A percentile compares a stretch with the other conserved stretches of the same genome.
These are phyloP conservation scores for Thaumatotibia leucotreta DNA, from an alignment of 1,140 invertebrate genomes.

Conservation along the genomic window DNA sequence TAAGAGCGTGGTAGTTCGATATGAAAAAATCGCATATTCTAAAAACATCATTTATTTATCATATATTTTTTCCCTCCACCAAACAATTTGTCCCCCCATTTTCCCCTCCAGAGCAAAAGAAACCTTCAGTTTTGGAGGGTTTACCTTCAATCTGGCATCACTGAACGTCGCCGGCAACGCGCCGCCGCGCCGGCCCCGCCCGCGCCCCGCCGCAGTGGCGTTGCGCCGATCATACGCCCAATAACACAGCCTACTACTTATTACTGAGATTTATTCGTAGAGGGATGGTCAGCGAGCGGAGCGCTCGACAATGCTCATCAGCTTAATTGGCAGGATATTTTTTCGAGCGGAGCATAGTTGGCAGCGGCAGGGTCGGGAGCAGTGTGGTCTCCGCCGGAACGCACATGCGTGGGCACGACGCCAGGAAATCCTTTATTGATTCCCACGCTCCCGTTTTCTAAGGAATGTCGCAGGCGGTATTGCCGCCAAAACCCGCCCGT, in stretches of 20 bases:
- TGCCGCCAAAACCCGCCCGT: constrained; percentile 61
- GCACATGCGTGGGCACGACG: constrained; percentile 73
- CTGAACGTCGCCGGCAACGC: constrained; percentile 36
- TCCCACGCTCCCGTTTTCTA: constrained; percentile 69
- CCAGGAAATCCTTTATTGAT: constrained; percentile 76
- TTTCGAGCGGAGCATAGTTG: constrained; percentile 11
- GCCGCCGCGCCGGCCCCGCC: constrained; percentile 30
- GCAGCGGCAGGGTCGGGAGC: constrained; percentile 8
- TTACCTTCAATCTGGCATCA: too few species aligned
- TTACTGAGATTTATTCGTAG: constrained; percentile 70
- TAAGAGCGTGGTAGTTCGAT: too few species aligned
- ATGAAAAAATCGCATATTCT: too few species aligned
- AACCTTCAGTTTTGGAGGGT: too few species aligned
- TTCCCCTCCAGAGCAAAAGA: too few species aligned
- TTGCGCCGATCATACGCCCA: constrained; percentile 72
- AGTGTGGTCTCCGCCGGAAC: constrained; percentile 35
- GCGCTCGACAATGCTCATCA: constrained; percentile 11
- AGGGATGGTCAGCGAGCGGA: constrained; percentile 39
- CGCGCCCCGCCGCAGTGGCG: constrained; percentile 60
- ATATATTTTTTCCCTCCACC: too few species aligned
- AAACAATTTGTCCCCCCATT: too few species aligned
- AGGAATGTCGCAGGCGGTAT: constrained; percentile 69
- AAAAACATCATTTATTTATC: too few species aligned
- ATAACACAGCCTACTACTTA: constrained; percentile 67
- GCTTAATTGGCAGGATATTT: constrained; percentile 14